Evolutionary conservation across 1,140 invertebrate species (phyloP).

Genomic region (Papilio xuthus): DNA sequence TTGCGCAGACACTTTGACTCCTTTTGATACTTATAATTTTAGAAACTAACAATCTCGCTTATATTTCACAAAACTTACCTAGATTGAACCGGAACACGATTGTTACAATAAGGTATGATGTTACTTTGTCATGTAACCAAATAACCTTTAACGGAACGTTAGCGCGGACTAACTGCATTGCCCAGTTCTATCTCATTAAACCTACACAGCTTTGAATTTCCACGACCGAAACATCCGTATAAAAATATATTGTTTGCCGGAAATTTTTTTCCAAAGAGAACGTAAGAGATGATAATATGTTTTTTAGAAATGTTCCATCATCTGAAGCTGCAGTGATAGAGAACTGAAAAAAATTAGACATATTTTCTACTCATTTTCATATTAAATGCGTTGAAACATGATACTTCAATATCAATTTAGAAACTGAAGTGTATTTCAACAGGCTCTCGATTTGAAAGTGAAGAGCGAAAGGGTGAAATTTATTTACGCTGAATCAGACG

Average conservation of each 20-base stretch:
- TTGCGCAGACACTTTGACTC: neutral
- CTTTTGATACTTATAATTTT: neutral
- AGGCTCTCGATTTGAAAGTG: neutral
- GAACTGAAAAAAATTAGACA: neutral
- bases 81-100: neutral
- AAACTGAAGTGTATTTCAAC: constrained; percentile 1
- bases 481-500: neutral
- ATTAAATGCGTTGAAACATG: neutral
- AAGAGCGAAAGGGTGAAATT: constrained; percentile 18
- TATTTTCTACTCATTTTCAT: neutral
- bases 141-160: neutral
- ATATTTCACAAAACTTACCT: neutral
- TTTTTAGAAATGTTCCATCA: too few species aligned
- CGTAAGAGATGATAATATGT: neutral
- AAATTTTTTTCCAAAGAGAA: neutral
- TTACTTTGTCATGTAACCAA: neutral
- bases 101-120: neutral
- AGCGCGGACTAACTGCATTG: neutral
- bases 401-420: constrained; percentile 18
- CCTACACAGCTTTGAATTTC: neutral
- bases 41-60: neutral
- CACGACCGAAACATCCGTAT: neutral
- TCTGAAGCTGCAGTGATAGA: neutral
- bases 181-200: neutral
- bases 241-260: neutral